These are phyloP conservation scores for Engystomops pustulosus DNA, from an alignment of 2,113 vertebrate genomes.

Conservation along the genomic window DNA sequence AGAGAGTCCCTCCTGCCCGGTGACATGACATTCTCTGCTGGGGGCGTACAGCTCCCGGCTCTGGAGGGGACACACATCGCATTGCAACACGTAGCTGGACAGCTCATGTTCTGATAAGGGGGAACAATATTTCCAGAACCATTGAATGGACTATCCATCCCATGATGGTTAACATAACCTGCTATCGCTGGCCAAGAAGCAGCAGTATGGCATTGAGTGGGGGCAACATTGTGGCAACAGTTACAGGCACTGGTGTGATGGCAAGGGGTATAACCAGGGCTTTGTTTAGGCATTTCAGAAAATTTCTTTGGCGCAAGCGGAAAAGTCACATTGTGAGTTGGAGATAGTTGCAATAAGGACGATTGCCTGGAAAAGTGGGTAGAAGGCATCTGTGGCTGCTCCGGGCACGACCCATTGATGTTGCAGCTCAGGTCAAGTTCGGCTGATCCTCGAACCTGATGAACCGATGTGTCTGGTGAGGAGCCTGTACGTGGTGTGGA, in stretches of 20 bases:
- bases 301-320: conserved; percentile 66
- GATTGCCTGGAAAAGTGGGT: conserved; percentile 61
- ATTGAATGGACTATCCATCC: conserved; percentile 59
- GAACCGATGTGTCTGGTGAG: conserved; percentile 68
- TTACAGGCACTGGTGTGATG: conserved; percentile 69
- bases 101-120: conserved; percentile 64
- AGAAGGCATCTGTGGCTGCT: conserved; percentile 57
- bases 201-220: conserved; percentile 66
- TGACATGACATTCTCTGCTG: conserved; percentile 47
- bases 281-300: conserved; percentile 74
- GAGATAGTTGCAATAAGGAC: conserved; percentile 61
- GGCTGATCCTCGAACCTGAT: conserved; percentile 62
- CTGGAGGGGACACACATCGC: conserved; percentile 67
- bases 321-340: conserved; percentile 64
- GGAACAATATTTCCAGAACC: no score
- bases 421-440: conserved; percentile 62
- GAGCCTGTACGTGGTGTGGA: conserved; percentile 67
- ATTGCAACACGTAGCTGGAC: conserved; percentile 69
- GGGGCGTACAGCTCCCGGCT: conserved; percentile 59
- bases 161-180: conserved; percentile 57
- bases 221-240: conserved; percentile 72
- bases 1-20: conserved; percentile 61
- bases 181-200: conserved; percentile 72
- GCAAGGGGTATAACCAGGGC: conserved; percentile 60
- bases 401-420: conserved; percentile 54